Percentiles rank a stretch among this genome's conserved stretches.
Conservation (phyloP, 2,888 invertebrate genomes). For the Netelia melanura region DNA sequence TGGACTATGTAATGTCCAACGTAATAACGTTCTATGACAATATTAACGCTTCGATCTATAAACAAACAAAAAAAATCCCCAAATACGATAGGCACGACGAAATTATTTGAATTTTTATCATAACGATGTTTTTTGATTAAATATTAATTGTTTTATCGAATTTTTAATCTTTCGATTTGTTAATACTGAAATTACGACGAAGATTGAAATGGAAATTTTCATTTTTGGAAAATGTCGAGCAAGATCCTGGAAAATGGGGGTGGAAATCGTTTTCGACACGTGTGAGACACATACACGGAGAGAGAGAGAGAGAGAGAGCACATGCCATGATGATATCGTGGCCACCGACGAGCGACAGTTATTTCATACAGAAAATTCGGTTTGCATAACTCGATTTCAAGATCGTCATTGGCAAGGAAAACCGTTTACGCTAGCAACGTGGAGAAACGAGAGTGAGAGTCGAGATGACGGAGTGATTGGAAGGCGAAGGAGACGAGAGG, state of each 20-base stretch:
- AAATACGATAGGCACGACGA: too few relatives aligned
- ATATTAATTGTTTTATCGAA: too few relatives aligned
- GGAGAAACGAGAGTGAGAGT: conserved; percentile 35
- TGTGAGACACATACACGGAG: not conserved
- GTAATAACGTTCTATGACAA: too few relatives aligned
- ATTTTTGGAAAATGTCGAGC: not conserved
- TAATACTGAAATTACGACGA: too few relatives aligned
- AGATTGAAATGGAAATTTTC: not conserved
- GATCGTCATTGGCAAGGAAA: conserved; percentile 80
- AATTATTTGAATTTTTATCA: too few relatives aligned
- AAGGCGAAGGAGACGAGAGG: conserved; percentile 54
- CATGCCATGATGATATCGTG: conserved; percentile 32
- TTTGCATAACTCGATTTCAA: conserved; percentile 82
- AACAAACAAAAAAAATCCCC: too few relatives aligned
- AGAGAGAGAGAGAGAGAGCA: not conserved
- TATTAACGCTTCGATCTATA: too few relatives aligned
- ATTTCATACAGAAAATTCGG: conserved; percentile 81
- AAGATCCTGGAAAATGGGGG: conserved; percentile 11
- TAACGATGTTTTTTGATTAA: too few relatives aligned
- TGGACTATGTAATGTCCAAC: too few relatives aligned
- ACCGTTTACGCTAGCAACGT: conserved; percentile 74
- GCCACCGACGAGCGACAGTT: conserved; percentile 75
- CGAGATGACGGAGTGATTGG: conserved; percentile 38
- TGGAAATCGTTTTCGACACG: conserved; percentile 16
- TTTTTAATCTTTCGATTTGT: not conserved